Evolutionary conservation across 2,113 vertebrate species (phyloP).

Genomic region (Cololabis saira): DNA sequence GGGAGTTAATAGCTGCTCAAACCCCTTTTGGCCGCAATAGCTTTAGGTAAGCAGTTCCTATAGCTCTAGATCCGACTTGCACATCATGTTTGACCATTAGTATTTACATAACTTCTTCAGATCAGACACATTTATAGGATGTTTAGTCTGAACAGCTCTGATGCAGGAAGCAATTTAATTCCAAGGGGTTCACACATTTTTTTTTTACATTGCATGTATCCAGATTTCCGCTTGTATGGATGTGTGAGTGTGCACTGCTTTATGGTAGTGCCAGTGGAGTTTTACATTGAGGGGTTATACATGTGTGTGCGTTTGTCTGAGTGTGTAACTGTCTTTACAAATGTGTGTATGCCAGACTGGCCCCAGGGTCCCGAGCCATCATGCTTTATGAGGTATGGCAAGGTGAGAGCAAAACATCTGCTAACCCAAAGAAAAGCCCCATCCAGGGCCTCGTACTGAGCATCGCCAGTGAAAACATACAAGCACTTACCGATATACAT

Average conservation of each 20-base stretch:
- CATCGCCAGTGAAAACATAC: conserved; percentile 26
- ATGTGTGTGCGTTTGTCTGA: not conserved
- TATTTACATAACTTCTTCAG: too few species aligned
- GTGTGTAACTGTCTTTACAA: conserved; percentile 24
- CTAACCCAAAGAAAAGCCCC: conserved; percentile 69
- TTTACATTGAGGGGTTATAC: not conserved
- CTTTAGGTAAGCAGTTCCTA: too few species aligned
- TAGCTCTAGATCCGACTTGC: too few species aligned
- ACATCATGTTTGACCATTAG: too few species aligned
- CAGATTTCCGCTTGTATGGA: not conserved
- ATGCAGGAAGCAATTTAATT: too few species aligned
- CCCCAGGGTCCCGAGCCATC: conserved; percentile 72
- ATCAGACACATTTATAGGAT: too few species aligned
- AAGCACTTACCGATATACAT: conserved; percentile 17
- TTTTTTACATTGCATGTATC: not conserved
- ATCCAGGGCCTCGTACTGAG: conserved; percentile 55
- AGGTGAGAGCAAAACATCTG: conserved; percentile 81
- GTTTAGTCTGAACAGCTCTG: too few species aligned
- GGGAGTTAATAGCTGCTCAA: too few species aligned
- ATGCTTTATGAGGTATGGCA: conserved; percentile 82
- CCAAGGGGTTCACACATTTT: too few species aligned
- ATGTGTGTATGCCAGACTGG: conserved; percentile 51
- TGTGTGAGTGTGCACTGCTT: conserved; percentile 17
- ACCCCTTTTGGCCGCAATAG: too few species aligned
- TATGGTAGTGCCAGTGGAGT: conserved; percentile 9